Base-by-base conservation (phyloP, 2,888 invertebrate species). In the Thalpophila matura region DNA sequence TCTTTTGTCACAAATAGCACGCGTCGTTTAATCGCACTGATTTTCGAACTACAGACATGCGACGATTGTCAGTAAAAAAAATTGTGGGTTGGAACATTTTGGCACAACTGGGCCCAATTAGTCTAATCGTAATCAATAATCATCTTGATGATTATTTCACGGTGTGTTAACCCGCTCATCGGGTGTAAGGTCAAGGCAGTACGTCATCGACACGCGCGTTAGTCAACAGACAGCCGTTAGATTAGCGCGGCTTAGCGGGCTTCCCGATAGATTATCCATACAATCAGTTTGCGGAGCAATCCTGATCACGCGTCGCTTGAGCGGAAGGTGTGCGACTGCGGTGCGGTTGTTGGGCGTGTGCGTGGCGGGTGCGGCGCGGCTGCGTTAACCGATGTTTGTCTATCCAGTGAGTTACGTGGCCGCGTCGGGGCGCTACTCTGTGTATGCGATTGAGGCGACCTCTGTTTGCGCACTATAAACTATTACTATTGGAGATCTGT, bases 381-480 rank as follows among this genome's bases (percentile, higher is more conserved):
- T 12, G 24, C 29, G 40, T 29, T n/a, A 4, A n/a, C 4, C 47
- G 10, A 3, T 77, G 62, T 75, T 71, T 75, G 67, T 57, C 22
- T 10, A 56, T 49, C 40, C 53, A 33, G 29, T 46, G 63, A 78
- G 53, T 63, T 56, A 63, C 43, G 38, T n/a, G 20, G 37, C 40
- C 12, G 42, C 16, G 42, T 18, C 22, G 29, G 42, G 6, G 12
- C 16, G 14, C 27, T 7, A 42, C 49, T 69, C 61, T 29, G 45
- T 47, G 24, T 31, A 35, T 27, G 24, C 42, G 43, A 67, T 74
- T 35, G 46, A 57, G 46, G 43, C 31, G 40, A 53, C 26, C 18
- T 54, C 43, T 66, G 59, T 71, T 70, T 61, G 62, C 22, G 18
- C 37, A 42, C 26, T 38, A 20, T 58, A 59, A 60, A 67, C 70